phyloP scores from a whole-genome alignment of 2,888 invertebrate species.

The Melikaiella ostensackeni region DNA sequence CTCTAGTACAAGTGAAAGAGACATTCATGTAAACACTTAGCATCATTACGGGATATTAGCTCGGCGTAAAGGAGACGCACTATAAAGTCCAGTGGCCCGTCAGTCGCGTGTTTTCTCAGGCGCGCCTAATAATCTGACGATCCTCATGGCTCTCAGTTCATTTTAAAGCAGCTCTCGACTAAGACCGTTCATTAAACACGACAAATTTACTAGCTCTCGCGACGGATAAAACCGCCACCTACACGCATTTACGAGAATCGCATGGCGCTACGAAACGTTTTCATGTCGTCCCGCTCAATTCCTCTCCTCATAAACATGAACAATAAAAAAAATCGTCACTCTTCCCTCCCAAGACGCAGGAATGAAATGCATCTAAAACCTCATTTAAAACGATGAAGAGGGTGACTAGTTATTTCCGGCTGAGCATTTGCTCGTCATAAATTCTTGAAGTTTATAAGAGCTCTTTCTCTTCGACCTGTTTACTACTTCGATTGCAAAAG shows the following conservation, averaged over 20 bases:
- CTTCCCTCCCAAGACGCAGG: conserved; percentile 17
- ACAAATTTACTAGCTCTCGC: conserved; percentile 59
- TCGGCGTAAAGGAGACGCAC: not conserved
- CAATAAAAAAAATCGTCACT: conserved; percentile 16
- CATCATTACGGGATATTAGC: conserved; percentile 26
- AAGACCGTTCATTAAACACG: conserved; percentile 59
- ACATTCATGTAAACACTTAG: not conserved
- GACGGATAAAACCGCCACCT: conserved; percentile 41
- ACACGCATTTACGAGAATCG: conserved; percentile 3
- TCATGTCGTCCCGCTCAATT: conserved; percentile 17
- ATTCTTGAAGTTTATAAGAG: conserved; percentile 15
- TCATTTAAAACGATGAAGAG: conserved; percentile 20
- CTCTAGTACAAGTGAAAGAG: conserved; percentile 2
- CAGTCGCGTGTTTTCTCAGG: conserved; percentile 29
- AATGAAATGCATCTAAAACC: conserved; percentile 17
- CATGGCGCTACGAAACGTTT: conserved; percentile 10
- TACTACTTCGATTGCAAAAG: not conserved
- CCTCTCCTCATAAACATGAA: conserved; percentile 19
- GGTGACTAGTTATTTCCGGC: conserved; percentile 21
- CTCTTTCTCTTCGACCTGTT: conserved; percentile 10
- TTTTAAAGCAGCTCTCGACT: conserved; percentile 19
- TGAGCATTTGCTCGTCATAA: conserved; percentile 28
- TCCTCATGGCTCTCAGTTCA: conserved; percentile 14
- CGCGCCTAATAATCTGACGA: conserved; percentile 33
- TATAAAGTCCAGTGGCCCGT: conserved; percentile 33